Evolutionary conservation across 2,797 vertebrate species (phyloP).

Genomic region (Neomorphus geoffroyi): DNA sequence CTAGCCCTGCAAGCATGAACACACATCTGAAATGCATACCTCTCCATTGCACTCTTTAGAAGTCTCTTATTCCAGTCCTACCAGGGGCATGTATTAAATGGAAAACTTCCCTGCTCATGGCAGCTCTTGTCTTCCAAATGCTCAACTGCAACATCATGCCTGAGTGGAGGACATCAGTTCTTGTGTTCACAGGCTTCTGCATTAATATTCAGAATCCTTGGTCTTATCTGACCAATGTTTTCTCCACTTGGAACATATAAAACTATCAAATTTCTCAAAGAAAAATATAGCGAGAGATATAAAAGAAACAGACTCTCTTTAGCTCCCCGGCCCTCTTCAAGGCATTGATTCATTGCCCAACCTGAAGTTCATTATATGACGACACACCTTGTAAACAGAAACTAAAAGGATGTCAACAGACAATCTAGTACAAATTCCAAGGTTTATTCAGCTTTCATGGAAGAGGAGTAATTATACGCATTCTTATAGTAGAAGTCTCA

Average conservation of each 20-base stretch:
- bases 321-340: neutral
- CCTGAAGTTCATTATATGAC: accelerated
- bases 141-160: neutral
- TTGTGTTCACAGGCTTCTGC: neutral
- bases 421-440: neutral
- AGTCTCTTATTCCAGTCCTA: neutral
- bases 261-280: neutral
- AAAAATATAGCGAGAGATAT: neutral
- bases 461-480: neutral
- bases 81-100: neutral
- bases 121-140: neutral
- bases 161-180: neutral
- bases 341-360: neutral
- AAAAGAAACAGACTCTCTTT: neutral
- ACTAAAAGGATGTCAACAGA: neutral
- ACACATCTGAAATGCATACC: neutral
- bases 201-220: neutral
- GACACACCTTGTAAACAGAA: neutral
- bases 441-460: neutral
- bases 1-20: neutral
- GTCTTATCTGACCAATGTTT: neutral
- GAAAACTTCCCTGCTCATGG: neutral
- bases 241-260: neutral
- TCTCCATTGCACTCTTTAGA: neutral
- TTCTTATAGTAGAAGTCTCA: neutral